Conservation (phyloP, 2,113 vertebrate genomes). For the Actenoides hombroni region DNA sequence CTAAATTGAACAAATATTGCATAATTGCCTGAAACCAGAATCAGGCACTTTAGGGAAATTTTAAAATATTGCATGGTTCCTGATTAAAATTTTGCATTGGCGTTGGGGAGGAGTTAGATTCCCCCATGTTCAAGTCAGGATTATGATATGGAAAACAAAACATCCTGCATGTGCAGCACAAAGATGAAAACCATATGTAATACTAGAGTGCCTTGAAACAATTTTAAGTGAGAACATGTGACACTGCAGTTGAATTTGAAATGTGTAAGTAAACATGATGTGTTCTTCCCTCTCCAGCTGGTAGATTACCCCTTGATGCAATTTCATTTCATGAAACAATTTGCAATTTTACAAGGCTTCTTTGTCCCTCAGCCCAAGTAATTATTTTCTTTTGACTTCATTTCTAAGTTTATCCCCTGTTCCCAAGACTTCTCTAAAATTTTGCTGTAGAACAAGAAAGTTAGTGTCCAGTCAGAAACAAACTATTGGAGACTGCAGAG, state of each 20-base stretch:
- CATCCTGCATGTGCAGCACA: background rate
- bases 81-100: background rate
- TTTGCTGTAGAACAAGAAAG: background rate
- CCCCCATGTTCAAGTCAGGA: background rate
- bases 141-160: background rate
- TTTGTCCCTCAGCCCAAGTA: background rate
- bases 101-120: background rate
- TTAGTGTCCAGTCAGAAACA: background rate
- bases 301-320: background rate
- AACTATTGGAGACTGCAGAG: background rate
- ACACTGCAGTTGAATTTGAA: background rate
- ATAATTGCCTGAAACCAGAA: background rate
- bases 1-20: background rate
- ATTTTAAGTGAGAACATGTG: background rate
- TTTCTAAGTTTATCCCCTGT: background rate
- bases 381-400: background rate
- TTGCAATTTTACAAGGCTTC: background rate
- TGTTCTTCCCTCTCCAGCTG: background rate
- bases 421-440: background rate
- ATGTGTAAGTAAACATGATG: background rate
- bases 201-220: background rate
- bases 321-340: background rate
- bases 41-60: background rate
- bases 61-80: background rate
- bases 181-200: background rate